Evolutionary conservation across 2,888 invertebrate species (phyloP).

Genomic region (Eristalis intricaria): DNA sequence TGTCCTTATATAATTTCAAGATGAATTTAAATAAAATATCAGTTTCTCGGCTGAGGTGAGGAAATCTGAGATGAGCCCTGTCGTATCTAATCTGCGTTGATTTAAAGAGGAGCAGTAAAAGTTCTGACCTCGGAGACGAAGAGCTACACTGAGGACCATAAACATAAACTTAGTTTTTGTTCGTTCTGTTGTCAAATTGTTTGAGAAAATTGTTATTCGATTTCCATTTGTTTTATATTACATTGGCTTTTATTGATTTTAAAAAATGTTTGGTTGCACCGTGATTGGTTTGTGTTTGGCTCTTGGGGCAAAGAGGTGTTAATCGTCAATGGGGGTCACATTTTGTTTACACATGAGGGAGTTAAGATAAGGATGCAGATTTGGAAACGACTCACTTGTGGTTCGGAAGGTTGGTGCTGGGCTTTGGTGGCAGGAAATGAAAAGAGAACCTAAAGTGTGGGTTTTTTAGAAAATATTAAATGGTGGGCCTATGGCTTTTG

Average conservation of each 20-base stretch:
- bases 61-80: conserved; percentile 57
- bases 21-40: conserved; percentile 69
- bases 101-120: conserved; percentile 67
- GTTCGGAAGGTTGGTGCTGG: too few relatives aligned
- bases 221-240: conserved; percentile 15
- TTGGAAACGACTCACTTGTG: neutral
- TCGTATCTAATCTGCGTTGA: conserved; percentile 51
- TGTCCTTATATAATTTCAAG: conserved; percentile 43
- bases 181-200: conserved; percentile 25
- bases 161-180: neutral
- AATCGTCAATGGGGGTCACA: neutral
- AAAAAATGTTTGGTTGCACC: neutral
- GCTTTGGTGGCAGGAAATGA: too few relatives aligned
- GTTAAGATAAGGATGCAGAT: neutral
- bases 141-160: neutral
- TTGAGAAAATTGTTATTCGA: conserved; percentile 27
- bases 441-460: too few relatives aligned
- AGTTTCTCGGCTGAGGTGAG: conserved; percentile 45
- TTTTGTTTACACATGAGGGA: neutral
- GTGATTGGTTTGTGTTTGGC: neutral
- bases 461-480: too few relatives aligned
- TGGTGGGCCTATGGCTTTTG: too few relatives aligned
- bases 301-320: neutral
- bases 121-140: conserved; percentile 6
- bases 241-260: neutral